Percentiles rank a stretch among this genome's conserved stretches.
Conservation (phyloP, 1,140 invertebrate genomes). For the Drosophila parvula region DNA sequence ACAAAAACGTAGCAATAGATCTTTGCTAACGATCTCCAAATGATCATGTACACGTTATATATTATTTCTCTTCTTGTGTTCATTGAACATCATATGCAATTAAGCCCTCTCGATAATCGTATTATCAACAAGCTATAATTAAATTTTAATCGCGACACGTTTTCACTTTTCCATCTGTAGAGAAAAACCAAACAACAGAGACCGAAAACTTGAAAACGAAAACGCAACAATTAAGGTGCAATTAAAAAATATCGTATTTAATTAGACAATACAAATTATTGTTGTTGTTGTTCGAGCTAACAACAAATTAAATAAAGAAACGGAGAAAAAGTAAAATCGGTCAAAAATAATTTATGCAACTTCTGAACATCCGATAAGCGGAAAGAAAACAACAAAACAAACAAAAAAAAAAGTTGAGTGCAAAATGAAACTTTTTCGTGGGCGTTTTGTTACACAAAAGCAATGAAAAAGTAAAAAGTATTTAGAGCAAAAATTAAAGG, state of each 20-base stretch:
- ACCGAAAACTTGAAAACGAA: conserved; percentile 54
- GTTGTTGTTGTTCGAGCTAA: conserved; percentile 15
- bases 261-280: conserved; percentile 29
- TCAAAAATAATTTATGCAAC: conserved; percentile 74
- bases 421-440: conserved; percentile 61
- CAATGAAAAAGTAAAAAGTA: conserved; percentile 61
- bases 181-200: conserved; percentile 37
- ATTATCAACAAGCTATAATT: conserved; percentile 72
- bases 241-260: conserved; percentile 71
- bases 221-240: conserved; percentile 70
- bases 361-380: conserved; percentile 50
- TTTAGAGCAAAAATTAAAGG: conserved; percentile 74
- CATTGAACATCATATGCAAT: conserved; percentile 13
- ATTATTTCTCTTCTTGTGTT: background rate
- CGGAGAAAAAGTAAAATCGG: conserved; percentile 39
- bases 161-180: conserved; percentile 66
- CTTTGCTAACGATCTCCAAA: background rate
- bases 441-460: conserved; percentile 60
- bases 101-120: conserved; percentile 49
- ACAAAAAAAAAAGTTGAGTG: conserved; percentile 26
- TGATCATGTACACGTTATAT: background rate
- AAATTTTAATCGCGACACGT: conserved; percentile 62
- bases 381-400: conserved; percentile 19
- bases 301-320: conserved; percentile 38
- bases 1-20: background rate